phyloP scores from a whole-genome alignment of 30 jellyfish, hydroid and myxozoan species.

The Pelagia noctiluca region DNA sequence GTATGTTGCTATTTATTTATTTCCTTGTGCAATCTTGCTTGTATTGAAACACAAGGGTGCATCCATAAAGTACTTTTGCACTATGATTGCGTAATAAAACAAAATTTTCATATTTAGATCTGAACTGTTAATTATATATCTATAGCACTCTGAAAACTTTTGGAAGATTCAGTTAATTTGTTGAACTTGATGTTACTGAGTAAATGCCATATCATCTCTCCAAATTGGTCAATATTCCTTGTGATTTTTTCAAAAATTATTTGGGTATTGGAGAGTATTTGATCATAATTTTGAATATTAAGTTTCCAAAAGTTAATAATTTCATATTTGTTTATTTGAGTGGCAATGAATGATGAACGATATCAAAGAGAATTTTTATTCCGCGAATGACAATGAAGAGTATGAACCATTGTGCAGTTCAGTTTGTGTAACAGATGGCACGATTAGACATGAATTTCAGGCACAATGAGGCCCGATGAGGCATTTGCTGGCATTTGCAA shows the following conservation, averaged over 20 bases:
- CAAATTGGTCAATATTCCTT: background rate
- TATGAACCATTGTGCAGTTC: background rate
- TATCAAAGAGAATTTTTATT: background rate
- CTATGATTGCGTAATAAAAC: background rate
- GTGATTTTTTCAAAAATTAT: background rate
- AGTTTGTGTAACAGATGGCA: constrained; percentile 2
- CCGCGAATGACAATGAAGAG: background rate
- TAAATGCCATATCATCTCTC: background rate
- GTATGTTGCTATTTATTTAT: background rate
- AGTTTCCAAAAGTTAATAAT: background rate
- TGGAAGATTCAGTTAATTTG: too few relatives aligned
- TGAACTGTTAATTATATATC: too few relatives aligned
- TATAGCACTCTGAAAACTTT: too few relatives aligned
- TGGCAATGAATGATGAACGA: background rate
- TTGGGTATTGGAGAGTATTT: background rate
- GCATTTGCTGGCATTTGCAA: too few relatives aligned
- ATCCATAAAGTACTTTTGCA: background rate
- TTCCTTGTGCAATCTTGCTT: background rate
- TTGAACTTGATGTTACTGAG: background rate
- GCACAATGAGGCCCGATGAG: too few relatives aligned
- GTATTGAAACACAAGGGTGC: background rate
- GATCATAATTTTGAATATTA: background rate
- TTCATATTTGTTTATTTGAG: too few relatives aligned
- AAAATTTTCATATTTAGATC: too few relatives aligned
- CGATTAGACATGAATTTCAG: too few relatives aligned